Conservation (phyloP, 2,888 invertebrate genomes). For the Ligdia adustata region DNA sequence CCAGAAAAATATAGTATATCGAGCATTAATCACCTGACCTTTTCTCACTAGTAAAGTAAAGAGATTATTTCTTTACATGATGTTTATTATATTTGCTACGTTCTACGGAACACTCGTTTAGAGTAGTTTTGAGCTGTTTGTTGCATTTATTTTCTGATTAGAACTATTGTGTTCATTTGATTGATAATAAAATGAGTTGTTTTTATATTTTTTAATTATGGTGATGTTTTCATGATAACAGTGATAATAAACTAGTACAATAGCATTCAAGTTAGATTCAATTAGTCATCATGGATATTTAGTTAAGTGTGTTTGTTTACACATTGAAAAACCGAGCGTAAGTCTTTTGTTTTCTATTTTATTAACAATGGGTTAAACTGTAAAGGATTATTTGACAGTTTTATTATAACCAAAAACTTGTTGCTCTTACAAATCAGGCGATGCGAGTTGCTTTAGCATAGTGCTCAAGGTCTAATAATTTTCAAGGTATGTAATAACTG, state of each 20-base stretch:
- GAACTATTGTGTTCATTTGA: not conserved
- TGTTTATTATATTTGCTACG: too few relatives aligned
- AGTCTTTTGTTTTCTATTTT: constrained; percentile 27
- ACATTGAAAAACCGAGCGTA: constrained; percentile 35
- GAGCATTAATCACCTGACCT: too few relatives aligned
- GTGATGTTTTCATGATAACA: constrained; percentile 19
- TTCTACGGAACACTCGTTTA: not conserved
- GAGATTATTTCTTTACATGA: too few relatives aligned
- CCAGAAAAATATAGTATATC: too few relatives aligned
- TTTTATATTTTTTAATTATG: constrained; percentile 18
- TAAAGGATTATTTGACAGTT: not conserved
- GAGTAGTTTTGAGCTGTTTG: not conserved
- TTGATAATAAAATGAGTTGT: constrained; percentile 8
- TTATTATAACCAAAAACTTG: not conserved
- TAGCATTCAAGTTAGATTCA: not conserved
- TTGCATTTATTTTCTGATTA: not conserved
- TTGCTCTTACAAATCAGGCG: not conserved
- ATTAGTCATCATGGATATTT: too few relatives aligned
- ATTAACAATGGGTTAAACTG: not conserved
- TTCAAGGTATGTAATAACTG: too few relatives aligned
- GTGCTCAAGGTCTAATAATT: too few relatives aligned
- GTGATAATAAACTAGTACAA: constrained; percentile 20
- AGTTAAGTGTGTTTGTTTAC: constrained; percentile 28
- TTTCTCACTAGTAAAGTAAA: too few relatives aligned
- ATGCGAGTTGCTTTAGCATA: too few relatives aligned